Conservation (phyloP, 2,797 vertebrate genomes). For the Lacerta agilis region DNA sequence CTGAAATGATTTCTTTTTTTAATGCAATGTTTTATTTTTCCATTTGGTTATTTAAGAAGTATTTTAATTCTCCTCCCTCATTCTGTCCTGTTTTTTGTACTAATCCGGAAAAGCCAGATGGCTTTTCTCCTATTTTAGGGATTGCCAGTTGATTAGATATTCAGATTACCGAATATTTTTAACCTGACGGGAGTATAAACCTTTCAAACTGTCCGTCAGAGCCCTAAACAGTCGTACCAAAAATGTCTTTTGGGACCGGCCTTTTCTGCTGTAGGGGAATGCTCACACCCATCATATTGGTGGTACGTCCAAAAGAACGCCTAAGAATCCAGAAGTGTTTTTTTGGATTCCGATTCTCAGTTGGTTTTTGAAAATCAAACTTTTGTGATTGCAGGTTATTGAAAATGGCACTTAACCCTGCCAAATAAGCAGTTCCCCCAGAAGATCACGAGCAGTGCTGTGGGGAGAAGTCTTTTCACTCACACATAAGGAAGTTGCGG, state of each 20-base stretch:
- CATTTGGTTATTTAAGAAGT: background rate
- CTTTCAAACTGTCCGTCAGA: background rate
- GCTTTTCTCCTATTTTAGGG: slow-evolving; percentile 25
- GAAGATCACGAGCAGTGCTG: background rate
- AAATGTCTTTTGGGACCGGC: background rate
- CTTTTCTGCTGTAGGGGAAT: background rate
- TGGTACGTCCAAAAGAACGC: too few relatives aligned
- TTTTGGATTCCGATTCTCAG: background rate
- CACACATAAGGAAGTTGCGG: background rate
- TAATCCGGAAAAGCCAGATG: slow-evolving; percentile 7
- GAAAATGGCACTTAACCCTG: background rate
- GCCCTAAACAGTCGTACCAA: background rate
- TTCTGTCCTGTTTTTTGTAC: background rate
- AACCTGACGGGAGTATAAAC: background rate
- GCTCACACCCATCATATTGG: too few relatives aligned
- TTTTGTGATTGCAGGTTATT: background rate
- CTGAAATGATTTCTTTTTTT: background rate
- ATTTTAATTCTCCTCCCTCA: slow-evolving; percentile 6
- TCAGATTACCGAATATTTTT: slow-evolving; percentile 28
- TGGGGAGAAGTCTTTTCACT: background rate
- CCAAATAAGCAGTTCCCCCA: background rate
- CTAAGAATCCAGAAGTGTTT: background rate
- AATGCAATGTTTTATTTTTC: background rate
- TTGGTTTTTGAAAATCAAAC: background rate
- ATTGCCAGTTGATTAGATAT: slow-evolving; percentile 29